A percentile compares a stretch with the other conserved stretches of the same genome.
Conservation (phyloP, 2,888 invertebrate species). For the Chromoteleia sp. region DNA sequence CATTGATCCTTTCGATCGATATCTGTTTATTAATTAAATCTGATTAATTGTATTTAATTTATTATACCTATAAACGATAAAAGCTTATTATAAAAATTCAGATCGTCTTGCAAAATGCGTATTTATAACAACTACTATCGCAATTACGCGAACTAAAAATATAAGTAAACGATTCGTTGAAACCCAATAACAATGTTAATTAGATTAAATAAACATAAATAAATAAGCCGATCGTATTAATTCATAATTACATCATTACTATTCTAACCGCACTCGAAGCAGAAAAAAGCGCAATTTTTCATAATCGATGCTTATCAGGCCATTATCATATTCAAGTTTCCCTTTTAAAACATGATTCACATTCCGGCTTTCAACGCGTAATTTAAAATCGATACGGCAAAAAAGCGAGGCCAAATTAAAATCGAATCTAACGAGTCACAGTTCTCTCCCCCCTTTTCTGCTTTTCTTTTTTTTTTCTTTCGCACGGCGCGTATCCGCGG, state of each 20-base stretch:
- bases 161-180: neutral
- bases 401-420: conserved; percentile 6
- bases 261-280: neutral
- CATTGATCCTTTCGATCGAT: no score
- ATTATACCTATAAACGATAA: no score
- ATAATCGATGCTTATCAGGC: conserved; percentile 37
- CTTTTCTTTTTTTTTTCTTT: neutral
- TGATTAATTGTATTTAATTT: no score
- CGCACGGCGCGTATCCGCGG: neutral
- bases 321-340: conserved; percentile 39
- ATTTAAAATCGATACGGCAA: conserved; percentile 19
- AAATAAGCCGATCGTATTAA: conserved; percentile 14
- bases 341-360: conserved; percentile 29
- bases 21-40: no score
- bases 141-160: no score
- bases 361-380: conserved; percentile 32
- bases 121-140: no score
- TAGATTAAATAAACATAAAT: conserved; percentile 19
- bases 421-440: conserved; percentile 2
- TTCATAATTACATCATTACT: conserved; percentile 11
- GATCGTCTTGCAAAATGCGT: no score
- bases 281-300: conserved; percentile 25
- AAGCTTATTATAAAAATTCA: no score
- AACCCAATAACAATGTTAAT: conserved; percentile 14
- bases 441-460: no score